Conservation (phyloP, 2,797 vertebrate genomes). For the Podargus strigoides region DNA sequence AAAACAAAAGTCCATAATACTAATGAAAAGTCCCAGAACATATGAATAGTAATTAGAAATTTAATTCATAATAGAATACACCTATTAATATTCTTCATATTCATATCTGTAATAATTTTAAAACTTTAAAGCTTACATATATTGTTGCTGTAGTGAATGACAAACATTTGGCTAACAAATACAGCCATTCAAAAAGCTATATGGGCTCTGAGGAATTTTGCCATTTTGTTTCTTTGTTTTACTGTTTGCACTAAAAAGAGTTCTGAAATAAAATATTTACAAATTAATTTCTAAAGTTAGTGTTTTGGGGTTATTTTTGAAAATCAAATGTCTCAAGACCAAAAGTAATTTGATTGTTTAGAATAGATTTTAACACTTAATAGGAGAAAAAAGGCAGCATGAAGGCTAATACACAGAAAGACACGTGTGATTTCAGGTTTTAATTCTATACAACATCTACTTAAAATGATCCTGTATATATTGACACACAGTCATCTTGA, state of each 20-base stretch:
- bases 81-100: not conserved
- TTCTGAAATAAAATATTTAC: slow-evolving; percentile 14
- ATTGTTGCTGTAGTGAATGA: not conserved
- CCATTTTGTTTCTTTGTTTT: not conserved
- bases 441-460: not conserved
- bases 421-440: not conserved
- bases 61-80: slow-evolving; percentile 22
- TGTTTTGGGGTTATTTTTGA: not conserved
- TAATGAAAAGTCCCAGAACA: slow-evolving; percentile 27
- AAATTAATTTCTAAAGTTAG: slow-evolving; percentile 18
- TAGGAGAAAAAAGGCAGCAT: not conserved
- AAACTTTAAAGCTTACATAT: slow-evolving; percentile 5
- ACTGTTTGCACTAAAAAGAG: not conserved
- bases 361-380: not conserved
- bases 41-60: slow-evolving; percentile 52
- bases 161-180: not conserved
- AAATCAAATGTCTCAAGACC: not conserved
- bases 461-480: not conserved
- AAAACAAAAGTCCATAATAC: slow-evolving; percentile 57
- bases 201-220: not conserved
- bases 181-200: not conserved
- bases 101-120: slow-evolving; percentile 32
- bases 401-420: not conserved
- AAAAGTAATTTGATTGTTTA: slow-evolving; percentile 12
- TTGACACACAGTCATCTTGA: slow-evolving; percentile 41